phyloP scores from a whole-genome alignment of 2,797 vertebrate species.

The Euthynnus affinis region DNA sequence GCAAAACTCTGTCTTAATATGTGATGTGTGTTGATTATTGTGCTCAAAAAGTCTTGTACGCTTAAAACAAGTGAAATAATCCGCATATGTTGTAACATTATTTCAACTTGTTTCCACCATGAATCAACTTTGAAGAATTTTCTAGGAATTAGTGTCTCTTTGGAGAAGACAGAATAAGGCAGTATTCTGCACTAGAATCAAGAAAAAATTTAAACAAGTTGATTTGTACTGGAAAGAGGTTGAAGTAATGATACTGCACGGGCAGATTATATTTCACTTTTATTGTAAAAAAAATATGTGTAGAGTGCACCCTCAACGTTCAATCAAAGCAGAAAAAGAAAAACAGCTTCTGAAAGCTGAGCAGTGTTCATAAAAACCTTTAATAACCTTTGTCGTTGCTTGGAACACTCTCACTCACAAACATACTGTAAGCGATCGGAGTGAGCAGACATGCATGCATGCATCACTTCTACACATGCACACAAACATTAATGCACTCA shows the following conservation, averaged over 20 bases:
- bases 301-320: background rate
- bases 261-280: background rate
- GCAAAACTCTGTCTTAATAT: background rate
- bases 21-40: background rate
- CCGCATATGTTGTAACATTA: background rate
- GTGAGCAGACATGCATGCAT: background rate
- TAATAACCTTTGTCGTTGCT: background rate
- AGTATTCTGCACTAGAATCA: background rate
- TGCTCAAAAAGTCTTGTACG: background rate
- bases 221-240: background rate
- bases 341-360: background rate
- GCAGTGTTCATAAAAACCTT: background rate
- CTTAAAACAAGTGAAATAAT: background rate
- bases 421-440: background rate
- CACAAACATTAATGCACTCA: slow-evolving; percentile 8
- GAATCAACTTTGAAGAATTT: slow-evolving; percentile 1
- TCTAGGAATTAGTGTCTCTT: background rate
- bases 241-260: background rate
- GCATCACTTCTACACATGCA: background rate
- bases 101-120: background rate
- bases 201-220: background rate
- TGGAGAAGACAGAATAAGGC: background rate
- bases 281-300: background rate
- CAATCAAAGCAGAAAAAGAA: background rate
- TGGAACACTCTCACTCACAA: slow-evolving; percentile 11